Evolutionary conservation across 2,888 invertebrate genomes (phyloP), one percentile per base, ranked within the genome.

Genomic region (Apamea epomidion): DNA sequence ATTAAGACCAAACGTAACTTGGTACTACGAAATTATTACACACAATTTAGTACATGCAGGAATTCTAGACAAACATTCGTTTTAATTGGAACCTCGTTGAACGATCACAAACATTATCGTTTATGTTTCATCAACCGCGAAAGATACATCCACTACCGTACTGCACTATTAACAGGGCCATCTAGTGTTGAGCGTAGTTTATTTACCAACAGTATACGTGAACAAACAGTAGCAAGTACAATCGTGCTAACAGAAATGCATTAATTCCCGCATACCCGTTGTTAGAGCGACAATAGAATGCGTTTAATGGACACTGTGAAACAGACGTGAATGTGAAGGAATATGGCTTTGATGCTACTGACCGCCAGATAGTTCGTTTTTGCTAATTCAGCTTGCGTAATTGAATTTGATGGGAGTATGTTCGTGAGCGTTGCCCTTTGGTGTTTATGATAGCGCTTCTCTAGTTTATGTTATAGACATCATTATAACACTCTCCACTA

Each of bases 111-210:
- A 82, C 75, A 77, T 51, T 51, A 37, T 42, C 67, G 77, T 87
- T 86, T 79, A 42, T 79, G 74, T 83, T 80, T 77, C 67, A 80
- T 80, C 54, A 83, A 60, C 32, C 21, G 62, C 42, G n/a, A 65
- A 74, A 70, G 62, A 73, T 76, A 84, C 42, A 54, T n/a, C 75
- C 69, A 60, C 29, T 62, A 42, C 32, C 32, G 32, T 32, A 32
- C 18, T 45, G 21, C 21, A 42, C 21, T 70, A 51, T 73, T 78
- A 78, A 65, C 68, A 71, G 79, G 86, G 84, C 85, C 83, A 88
- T 89, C 87, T 88, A 85, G 83, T 87, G 85, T 88, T 86, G 86
- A 89, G 76, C 83, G 7, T 32, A 54, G 90, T 90, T 90, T 91
- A 85, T 91, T 88, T 90, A 84, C 69, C 74, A 77, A 76, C 65